Percentiles rank a stretch among this genome's conserved stretches.
Evolutionary conservation across 2,797 vertebrate species (phyloP).

Genomic region (Anguilla marmorata): DNA sequence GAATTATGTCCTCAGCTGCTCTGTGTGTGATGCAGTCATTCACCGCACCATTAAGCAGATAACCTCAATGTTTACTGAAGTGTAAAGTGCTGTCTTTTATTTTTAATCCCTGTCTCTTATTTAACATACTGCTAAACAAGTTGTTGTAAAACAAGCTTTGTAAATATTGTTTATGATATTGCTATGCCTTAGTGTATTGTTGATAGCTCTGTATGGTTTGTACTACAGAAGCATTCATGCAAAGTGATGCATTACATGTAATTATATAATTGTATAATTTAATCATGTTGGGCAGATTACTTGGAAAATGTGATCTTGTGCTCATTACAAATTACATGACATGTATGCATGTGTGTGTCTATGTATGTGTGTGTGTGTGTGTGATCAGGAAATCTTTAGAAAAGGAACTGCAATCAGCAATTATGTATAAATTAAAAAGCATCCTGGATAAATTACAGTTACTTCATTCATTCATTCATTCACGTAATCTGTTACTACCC

Average conservation of each 20-base stretch:
- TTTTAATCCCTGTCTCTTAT: conserved; percentile 49
- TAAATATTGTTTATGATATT: conserved; percentile 26
- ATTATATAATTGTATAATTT: background rate
- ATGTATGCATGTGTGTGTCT: background rate
- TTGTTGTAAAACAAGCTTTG: conserved; percentile 1
- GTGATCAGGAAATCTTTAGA: background rate
- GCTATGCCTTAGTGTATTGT: conserved; percentile 10
- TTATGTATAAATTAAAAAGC: no score
- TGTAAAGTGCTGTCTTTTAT: conserved; percentile 73
- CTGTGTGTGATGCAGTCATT: conserved; percentile 34
- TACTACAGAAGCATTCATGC: background rate
- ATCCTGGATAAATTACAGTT: background rate
- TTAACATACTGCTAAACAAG: background rate
- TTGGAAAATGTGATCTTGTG: no score
- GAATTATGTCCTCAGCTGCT: conserved; percentile 42
- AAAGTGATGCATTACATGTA: background rate
- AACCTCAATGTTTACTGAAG: conserved; percentile 76
- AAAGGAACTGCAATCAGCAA: no score
- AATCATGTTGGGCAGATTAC: background rate
- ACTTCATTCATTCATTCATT: background rate
- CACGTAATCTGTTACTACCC: background rate
- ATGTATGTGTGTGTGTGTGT: background rate
- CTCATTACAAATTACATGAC: no score
- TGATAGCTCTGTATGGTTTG: background rate
- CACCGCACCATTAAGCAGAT: conserved; percentile 65